These are phyloP conservation scores for Embiotoca jacksoni DNA, from an alignment of 2,113 vertebrate genomes.

Conservation along the genomic window DNA sequence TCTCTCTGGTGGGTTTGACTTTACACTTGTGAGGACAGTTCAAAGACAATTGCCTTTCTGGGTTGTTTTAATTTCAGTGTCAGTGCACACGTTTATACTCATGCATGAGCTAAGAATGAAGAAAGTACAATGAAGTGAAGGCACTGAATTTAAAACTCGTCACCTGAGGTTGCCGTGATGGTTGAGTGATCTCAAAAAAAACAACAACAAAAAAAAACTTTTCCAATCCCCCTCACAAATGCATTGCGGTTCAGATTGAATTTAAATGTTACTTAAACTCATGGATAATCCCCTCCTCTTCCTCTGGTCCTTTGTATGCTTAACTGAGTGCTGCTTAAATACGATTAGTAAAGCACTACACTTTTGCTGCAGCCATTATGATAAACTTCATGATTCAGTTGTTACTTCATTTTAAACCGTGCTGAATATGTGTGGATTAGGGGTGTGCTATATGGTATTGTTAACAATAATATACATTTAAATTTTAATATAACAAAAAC, in stretches of 20 bases:
- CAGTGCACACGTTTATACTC: not conserved
- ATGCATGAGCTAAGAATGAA: conserved; percentile 32
- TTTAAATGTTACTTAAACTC: too few relatives aligned
- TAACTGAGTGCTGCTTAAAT: conserved; percentile 4
- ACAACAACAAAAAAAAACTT: not conserved
- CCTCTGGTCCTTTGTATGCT: not conserved
- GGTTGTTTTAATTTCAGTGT: conserved; percentile 35
- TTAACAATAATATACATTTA: too few relatives aligned
- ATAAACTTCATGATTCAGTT: conserved; percentile 2
- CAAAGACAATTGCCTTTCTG: conserved; percentile 20
- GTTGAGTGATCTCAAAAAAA: conserved; percentile 16
- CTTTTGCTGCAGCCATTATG: not conserved
- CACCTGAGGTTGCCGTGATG: conserved; percentile 13
- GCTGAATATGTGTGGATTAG: not conserved
- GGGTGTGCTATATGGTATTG: not conserved
- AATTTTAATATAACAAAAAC: too few relatives aligned
- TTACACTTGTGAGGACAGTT: conserved; percentile 40
- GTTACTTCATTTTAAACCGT: too few relatives aligned
- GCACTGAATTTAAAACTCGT: conserved; percentile 28
- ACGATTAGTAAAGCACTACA: not conserved
- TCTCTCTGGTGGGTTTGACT: conserved; percentile 28
- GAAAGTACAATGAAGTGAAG: conserved; percentile 14
- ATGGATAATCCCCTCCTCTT: not conserved
- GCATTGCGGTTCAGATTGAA: conserved; percentile 3
- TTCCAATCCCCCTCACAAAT: conserved; percentile 15